Base-by-base conservation (phyloP, 2,888 invertebrate species). In the Temnothorax ravouxi region DNA sequence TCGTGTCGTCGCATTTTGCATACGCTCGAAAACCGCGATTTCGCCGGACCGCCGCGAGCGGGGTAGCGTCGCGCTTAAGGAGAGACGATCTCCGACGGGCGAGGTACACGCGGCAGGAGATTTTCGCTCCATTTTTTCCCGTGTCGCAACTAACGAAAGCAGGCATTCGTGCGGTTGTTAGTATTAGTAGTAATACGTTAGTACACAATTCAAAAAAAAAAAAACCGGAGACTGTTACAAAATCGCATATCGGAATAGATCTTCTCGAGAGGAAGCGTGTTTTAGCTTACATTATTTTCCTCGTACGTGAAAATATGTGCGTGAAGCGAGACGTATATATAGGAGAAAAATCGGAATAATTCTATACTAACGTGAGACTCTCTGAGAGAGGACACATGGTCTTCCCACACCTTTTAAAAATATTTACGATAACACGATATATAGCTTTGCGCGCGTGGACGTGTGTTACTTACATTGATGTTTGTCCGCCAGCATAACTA, bases 401-500 rank as follows among this genome's bases (percentile, higher is more conserved):
- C 62, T n/a, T 74, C 41, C 29, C 62, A 61, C 25, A 77, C 25
- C 54, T 61, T 38, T 61, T 50, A 25, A 47, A 74, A 75, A 50
- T 64, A 54, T 52, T 82, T 29, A 82, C 18, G 41, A 82, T 79
- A 76, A 76, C 29, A 50, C 34, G 18, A 21, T 29, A 21, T 29
- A 29, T 29, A 56, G 13, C 18, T 44, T 56, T 25, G 71, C 71
- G 71, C 47, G 34, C 4, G 25, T n/a, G 38, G 13, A 59, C 34
- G 54, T 64, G 62, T 76, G 80, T 44, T 87, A 97, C 98, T 98
- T 96, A 98, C 98, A 97, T 97, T 99, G 99, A 96, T 99, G 99
- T 96, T 99, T 99, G 96, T 99, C 99, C 92, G 99, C 99, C 95
- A 99, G 97, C 96, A 98, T 97, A 95, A 99, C 98, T 94, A 99